Evolutionary conservation across 2,888 invertebrate genomes (phyloP).

Genomic region (Eledone cirrhosa): DNA sequence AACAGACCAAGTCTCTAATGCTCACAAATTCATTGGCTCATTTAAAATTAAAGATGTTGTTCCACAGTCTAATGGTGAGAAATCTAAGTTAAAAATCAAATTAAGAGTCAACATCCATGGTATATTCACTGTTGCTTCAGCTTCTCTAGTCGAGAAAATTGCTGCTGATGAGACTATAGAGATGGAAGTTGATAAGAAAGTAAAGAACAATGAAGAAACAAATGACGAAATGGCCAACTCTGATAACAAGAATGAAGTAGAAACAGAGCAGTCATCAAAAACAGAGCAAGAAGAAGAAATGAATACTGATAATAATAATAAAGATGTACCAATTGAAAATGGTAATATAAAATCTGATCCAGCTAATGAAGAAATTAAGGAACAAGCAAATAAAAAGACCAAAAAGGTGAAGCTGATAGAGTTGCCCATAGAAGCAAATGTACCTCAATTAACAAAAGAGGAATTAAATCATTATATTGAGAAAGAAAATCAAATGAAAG

Average conservation of each 20-base stretch:
- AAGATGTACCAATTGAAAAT: slow-evolving; percentile 42
- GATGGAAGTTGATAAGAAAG: slow-evolving; percentile 30
- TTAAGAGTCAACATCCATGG: slow-evolving; percentile 94
- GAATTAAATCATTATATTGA: slow-evolving; percentile 81
- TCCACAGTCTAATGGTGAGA: slow-evolving; percentile 86
- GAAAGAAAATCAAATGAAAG: slow-evolving; percentile 74
- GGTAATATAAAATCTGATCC: not conserved
- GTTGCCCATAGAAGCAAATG: slow-evolving; percentile 81
- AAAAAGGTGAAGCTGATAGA: slow-evolving; percentile 83
- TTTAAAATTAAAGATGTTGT: slow-evolving; percentile 72
- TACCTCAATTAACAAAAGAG: slow-evolving; percentile 77
- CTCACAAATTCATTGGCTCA: slow-evolving; percentile 5
- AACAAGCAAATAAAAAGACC: slow-evolving; percentile 73
- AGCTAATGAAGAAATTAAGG: slow-evolving; percentile 26
- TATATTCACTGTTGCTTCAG: slow-evolving; percentile 86
- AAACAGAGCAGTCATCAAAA: not conserved
- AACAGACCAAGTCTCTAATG: slow-evolving; percentile 11
- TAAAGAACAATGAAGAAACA: slow-evolving; percentile 29
- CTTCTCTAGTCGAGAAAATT: slow-evolving; percentile 71
- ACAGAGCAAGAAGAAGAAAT: slow-evolving; percentile 48
- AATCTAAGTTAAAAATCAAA: slow-evolving; percentile 94
- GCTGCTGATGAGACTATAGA: slow-evolving; percentile 45
- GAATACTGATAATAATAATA: slow-evolving; percentile 41
- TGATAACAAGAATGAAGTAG: slow-evolving; percentile 12
- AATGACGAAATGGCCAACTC: slow-evolving; percentile 49